phyloP scores from a whole-genome alignment of 2,888 invertebrate species.

The Tenthredo mesomela region DNA sequence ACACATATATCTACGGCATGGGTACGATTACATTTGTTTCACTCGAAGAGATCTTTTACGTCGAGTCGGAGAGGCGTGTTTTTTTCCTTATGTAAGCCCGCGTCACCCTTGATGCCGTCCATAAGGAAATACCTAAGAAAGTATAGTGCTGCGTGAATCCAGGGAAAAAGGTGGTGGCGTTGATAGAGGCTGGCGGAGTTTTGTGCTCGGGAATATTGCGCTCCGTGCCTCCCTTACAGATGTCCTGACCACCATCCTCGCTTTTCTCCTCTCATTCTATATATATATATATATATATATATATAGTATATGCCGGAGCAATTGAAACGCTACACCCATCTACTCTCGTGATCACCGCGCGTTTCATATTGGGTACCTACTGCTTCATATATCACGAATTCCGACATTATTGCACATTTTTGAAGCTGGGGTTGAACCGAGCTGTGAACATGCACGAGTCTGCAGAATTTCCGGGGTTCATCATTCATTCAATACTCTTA shows the following conservation, averaged over 20 bases:
- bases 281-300: too few relatives aligned
- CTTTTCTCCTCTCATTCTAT: slow-evolving; percentile 14
- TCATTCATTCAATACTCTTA: neutral
- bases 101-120: slow-evolving; percentile 13
- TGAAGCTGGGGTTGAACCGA: slow-evolving; percentile 23
- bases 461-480: slow-evolving; percentile 15
- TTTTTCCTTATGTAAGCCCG: neutral
- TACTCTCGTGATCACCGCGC: slow-evolving; percentile 39
- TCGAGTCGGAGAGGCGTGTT: neutral
- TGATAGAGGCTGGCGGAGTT: slow-evolving; percentile 57
- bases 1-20: neutral
- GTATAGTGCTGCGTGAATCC: slow-evolving; percentile 31
- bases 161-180: slow-evolving; percentile 14
- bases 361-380: slow-evolving; percentile 46
- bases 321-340: slow-evolving; percentile 54
- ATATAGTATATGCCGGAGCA: slow-evolving; percentile 28
- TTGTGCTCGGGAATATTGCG: slow-evolving; percentile 63
- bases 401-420: slow-evolving; percentile 45
- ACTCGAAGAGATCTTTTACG: slow-evolving; percentile 12
- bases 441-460: slow-evolving; percentile 14
- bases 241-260: slow-evolving; percentile 54
- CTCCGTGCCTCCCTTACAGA: slow-evolving; percentile 61
- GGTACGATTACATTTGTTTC: neutral
- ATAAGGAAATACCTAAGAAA: neutral
- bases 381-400: slow-evolving; percentile 42